Evolutionary conservation across 30 jellyfish, hydroid and myxozoan genomes (phyloP).

Genomic region (Mastigias papua): DNA sequence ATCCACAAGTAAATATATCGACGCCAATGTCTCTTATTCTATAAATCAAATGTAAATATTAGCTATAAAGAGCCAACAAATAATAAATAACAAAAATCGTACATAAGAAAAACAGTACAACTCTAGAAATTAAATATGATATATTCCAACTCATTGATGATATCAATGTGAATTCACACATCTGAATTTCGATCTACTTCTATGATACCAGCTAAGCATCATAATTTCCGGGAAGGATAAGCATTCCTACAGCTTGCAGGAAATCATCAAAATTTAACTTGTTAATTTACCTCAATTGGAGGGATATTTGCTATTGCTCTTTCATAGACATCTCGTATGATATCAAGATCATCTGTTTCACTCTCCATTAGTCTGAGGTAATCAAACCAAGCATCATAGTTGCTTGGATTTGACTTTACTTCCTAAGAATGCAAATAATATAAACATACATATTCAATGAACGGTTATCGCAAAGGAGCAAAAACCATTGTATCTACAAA

Average conservation of each 20-base stretch:
- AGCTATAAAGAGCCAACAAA: not conserved
- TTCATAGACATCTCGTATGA: conserved; percentile 92
- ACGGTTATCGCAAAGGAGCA: not conserved
- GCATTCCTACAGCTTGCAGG: no score
- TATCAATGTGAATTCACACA: no score
- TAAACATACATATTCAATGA: conserved; percentile 4
- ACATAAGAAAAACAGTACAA: no score
- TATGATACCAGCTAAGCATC: no score
- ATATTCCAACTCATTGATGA: no score
- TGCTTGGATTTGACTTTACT: conserved; percentile 80
- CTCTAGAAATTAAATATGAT: no score
- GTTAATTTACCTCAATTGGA: conserved; percentile 80
- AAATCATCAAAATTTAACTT: not conserved
- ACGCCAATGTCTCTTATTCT: conserved; percentile 97
- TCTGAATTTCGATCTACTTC: no score
- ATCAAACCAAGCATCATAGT: conserved; percentile 99
- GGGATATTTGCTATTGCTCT: conserved; percentile 95
- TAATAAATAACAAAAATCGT: not conserved
- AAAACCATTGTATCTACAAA: no score
- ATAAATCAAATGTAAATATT: not conserved
- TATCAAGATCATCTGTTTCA: conserved; percentile 81
- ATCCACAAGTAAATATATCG: conserved; percentile 96
- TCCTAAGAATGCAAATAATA: conserved; percentile 48
- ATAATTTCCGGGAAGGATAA: no score
- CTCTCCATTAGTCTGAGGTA: conserved; percentile 90